phyloP scores from a whole-genome alignment of 2,113 vertebrate genomes.

The Balaeniceps rex region DNA sequence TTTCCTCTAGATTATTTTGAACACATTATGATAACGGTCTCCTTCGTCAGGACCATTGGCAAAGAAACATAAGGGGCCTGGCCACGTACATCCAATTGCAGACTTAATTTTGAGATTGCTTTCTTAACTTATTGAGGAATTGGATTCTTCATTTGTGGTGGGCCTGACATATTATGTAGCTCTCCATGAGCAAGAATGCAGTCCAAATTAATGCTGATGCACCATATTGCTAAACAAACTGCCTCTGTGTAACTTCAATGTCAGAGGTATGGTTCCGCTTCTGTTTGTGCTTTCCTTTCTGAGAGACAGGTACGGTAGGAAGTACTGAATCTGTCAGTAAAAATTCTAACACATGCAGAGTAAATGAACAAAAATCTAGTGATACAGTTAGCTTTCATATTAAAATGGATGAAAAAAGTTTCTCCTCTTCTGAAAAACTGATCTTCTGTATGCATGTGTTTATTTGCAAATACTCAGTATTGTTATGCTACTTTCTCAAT shows the following conservation, averaged over 20 bases:
- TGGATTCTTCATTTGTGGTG: background rate
- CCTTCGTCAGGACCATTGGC: background rate
- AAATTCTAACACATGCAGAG: fast-evolving
- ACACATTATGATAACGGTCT: fast-evolving
- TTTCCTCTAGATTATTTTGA: background rate
- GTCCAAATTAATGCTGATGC: background rate
- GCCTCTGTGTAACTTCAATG: fast-evolving
- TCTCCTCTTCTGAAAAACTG: background rate
- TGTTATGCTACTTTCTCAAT: background rate
- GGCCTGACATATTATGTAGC: background rate
- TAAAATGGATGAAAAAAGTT: background rate
- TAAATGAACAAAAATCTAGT: background rate
- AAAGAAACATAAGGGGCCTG: background rate
- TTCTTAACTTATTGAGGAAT: background rate
- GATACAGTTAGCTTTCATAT: background rate
- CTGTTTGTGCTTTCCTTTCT: background rate
- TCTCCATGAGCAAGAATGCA: background rate
- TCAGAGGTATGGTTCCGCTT: background rate
- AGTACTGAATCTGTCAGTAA: background rate
- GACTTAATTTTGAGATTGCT: background rate
- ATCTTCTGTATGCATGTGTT: background rate
- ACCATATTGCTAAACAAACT: background rate
- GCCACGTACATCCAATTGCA: background rate
- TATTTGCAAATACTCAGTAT: background rate
- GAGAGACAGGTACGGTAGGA: background rate